Conservation (phyloP, 2,113 vertebrate genomes). For the Ascaphus truei region DNA sequence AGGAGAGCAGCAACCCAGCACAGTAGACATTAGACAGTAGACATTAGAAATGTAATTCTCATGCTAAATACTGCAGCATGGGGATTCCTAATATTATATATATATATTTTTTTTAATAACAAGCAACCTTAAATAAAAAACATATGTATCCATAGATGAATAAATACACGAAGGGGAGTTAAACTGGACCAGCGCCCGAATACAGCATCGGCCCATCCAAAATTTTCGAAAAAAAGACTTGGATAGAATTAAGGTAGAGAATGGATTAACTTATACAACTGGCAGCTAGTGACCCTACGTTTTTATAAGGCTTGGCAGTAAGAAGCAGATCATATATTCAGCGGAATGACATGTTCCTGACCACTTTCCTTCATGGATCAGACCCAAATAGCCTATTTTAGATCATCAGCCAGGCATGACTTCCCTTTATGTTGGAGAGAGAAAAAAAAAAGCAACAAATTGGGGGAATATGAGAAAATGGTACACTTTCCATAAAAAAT, state of each 20-base stretch:
- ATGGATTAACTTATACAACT: constrained; percentile 23
- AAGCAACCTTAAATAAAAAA: constrained; percentile 17
- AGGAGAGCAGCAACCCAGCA: background rate
- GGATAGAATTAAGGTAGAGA: constrained; percentile 3
- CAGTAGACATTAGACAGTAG: background rate
- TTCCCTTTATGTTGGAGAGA: constrained; percentile 7
- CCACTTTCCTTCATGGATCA: constrained; percentile 10
- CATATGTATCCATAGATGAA: constrained; percentile 12
- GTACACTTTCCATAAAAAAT: background rate
- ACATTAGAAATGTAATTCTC: background rate
- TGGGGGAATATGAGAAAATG: background rate
- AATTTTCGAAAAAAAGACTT: background rate
- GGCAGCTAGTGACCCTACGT: constrained; percentile 4
- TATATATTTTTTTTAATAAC: background rate
- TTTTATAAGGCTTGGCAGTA: constrained; percentile 16
- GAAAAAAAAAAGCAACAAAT: background rate
- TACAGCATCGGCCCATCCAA: background rate
- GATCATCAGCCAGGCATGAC: constrained; percentile 7
- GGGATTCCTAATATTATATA: background rate
- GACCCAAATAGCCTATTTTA: constrained; percentile 19
- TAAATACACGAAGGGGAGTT: background rate
- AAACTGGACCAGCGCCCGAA: background rate
- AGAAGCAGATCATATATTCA: constrained; percentile 4
- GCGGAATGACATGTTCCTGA: constrained; percentile 17
- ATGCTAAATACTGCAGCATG: background rate